phyloP scores from a whole-genome alignment of 2,888 invertebrate species.

The Enoplolaimus lenunculus region DNA sequence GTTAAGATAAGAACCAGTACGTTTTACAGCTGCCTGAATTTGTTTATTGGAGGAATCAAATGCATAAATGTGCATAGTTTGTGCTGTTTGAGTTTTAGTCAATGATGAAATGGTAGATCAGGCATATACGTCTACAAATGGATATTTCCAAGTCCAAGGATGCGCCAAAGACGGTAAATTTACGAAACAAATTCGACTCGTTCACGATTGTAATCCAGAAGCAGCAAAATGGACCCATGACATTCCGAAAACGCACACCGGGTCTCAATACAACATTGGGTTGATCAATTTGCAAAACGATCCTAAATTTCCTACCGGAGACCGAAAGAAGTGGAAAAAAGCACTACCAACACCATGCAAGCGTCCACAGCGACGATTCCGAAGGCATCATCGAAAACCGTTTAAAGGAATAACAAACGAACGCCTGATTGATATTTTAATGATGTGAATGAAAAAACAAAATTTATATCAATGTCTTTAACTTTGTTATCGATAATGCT shows the following conservation, averaged over 20 bases:
- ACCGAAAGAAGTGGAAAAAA: background rate
- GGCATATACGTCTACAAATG: background rate
- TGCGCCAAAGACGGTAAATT: background rate
- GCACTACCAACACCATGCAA: background rate
- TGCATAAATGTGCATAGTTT: no score
- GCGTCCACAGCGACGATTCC: background rate
- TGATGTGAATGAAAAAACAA: no score
- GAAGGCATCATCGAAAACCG: background rate
- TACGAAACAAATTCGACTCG: background rate
- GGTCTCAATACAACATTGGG: background rate
- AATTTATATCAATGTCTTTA: no score
- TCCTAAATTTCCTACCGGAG: background rate
- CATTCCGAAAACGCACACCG: background rate
- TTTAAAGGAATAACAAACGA: background rate
- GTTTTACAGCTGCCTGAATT: no score
- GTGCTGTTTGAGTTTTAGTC: no score
- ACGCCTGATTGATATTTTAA: background rate
- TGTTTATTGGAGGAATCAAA: no score
- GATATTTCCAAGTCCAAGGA: background rate
- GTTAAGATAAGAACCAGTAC: no score
- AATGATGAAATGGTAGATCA: background rate
- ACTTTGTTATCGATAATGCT: no score
- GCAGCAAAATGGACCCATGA: background rate
- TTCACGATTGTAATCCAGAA: background rate
- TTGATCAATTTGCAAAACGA: background rate